Evolutionary conservation across 2,888 invertebrate species (phyloP), one percentile per base, ranked within the genome.

Genomic region (Euplexia lucipara): DNA sequence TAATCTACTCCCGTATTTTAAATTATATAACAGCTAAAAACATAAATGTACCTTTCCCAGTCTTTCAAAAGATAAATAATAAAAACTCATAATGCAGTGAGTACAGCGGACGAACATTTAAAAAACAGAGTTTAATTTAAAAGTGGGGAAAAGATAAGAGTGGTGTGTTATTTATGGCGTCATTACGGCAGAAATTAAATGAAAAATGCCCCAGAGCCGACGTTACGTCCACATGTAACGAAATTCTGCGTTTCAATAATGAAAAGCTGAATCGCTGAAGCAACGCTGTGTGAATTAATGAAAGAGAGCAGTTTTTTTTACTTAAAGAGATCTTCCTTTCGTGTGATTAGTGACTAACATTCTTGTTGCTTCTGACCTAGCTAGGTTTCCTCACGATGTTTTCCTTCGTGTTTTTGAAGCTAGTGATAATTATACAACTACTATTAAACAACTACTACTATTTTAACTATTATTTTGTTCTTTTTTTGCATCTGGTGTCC

Each of bases 151-250:
- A 86, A 90, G 91, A 91, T 91, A 91, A 87, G 86, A 82, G 79
- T 83, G 83, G 79, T 74, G 68, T 67, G 83, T 86, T 84, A 91
- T 91, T 91, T 91, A 91, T 88, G 89, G 82, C 84, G 86, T 88
- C 91, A 90, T 91, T 91, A 90, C 82, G 86, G 82, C 60, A 81
- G 82, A 86, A 90, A 90, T 90, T 89, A 90, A 90, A 91, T 91
- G 88, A 91, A 90, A 86, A 90, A 88, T 84, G 83, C 83, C 80
- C 78, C 83, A 57, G 79, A 78, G 74, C 71, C 70, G 81, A 78
- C 80, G 83, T 86, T 79, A 81, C 80, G 65, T 79, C 77, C 83
- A 86, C 86, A 84, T 79, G 79, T 75, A 83, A 67, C 74, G 68
- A 70, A 78, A 81, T 78, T 82, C 58, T 71, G 69, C 64, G 70